phyloP scores from a whole-genome alignment of 2,113 vertebrate species.

The Leucoraja erinaceus region DNA sequence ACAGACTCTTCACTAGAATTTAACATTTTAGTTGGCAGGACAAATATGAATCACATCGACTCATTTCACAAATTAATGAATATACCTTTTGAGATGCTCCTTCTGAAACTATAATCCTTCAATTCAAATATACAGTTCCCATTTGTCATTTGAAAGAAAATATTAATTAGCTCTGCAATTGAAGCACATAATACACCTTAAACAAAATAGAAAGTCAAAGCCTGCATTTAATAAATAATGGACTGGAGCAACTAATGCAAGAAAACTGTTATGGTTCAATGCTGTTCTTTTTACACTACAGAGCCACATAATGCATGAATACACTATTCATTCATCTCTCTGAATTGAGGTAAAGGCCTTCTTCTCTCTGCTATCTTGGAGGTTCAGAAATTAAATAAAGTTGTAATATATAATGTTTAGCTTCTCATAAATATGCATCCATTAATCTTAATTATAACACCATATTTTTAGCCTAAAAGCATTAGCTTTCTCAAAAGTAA shows the following conservation, averaged over 20 bases:
- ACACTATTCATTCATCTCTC: not conserved
- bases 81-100: not conserved
- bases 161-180: not conserved
- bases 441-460: not conserved
- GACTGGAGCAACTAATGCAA: no score
- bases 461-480: not conserved
- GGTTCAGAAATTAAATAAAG: not conserved
- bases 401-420: not conserved
- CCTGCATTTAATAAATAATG: not conserved
- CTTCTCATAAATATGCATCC: not conserved
- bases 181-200: not conserved
- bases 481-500: no score
- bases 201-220: not conserved
- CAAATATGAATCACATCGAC: not conserved
- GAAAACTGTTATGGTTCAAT: not conserved
- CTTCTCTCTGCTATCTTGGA: not conserved
- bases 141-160: not conserved
- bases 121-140: not conserved
- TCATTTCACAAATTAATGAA: not conserved
- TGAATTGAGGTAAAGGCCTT: not conserved
- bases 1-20: not conserved
- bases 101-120: not conserved
- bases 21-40: not conserved
- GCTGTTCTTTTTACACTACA: not conserved
- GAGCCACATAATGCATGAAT: not conserved